Percentiles rank a stretch among this genome's conserved stretches.
Conservation (phyloP, 1,140 invertebrate species). For the Drosophila parvula region DNA sequence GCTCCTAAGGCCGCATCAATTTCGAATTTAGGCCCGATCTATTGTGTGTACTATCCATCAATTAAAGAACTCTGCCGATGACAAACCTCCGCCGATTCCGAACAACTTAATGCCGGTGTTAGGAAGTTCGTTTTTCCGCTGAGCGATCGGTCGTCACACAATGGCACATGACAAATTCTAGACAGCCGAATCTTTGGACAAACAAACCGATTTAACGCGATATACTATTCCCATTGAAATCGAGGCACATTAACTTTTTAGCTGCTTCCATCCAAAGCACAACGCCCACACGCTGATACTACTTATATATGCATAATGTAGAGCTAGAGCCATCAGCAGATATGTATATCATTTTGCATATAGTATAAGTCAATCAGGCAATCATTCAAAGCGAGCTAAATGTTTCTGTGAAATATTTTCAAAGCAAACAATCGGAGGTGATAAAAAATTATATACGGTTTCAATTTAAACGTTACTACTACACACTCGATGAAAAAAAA, state of each 20-base stretch:
- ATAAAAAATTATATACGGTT: constrained; percentile 42
- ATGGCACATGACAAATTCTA: constrained; percentile 38
- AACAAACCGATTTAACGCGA: constrained; percentile 18
- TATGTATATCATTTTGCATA: constrained; percentile 24
- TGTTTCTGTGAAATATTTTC: constrained; percentile 46
- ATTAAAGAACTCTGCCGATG: constrained; percentile 24
- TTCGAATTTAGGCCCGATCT: constrained; percentile 19
- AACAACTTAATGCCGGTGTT: constrained; percentile 48
- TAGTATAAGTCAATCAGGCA: constrained; percentile 52
- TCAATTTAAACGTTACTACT: constrained; percentile 26
- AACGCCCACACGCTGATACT: constrained; percentile 12
- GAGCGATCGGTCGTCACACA: constrained; percentile 39
- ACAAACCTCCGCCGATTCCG: constrained; percentile 25
- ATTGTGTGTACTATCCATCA: constrained; percentile 48
- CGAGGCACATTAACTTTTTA: constrained; percentile 19
- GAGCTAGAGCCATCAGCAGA: constrained; percentile 17
- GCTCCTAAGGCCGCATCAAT: constrained; percentile 36
- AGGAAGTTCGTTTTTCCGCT: constrained; percentile 21
- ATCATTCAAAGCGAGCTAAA: constrained; percentile 49
- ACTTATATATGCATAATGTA: constrained; percentile 8
- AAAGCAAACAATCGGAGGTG: constrained; percentile 38
- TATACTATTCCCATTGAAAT: constrained; percentile 30
- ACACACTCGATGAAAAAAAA: constrained; percentile 22
- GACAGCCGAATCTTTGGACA: constrained; percentile 25
- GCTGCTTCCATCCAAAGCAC: constrained; percentile 28